Evolutionary conservation across 2,113 vertebrate genomes (phyloP).

Genomic region (Phyllostomus hastatus): DNA sequence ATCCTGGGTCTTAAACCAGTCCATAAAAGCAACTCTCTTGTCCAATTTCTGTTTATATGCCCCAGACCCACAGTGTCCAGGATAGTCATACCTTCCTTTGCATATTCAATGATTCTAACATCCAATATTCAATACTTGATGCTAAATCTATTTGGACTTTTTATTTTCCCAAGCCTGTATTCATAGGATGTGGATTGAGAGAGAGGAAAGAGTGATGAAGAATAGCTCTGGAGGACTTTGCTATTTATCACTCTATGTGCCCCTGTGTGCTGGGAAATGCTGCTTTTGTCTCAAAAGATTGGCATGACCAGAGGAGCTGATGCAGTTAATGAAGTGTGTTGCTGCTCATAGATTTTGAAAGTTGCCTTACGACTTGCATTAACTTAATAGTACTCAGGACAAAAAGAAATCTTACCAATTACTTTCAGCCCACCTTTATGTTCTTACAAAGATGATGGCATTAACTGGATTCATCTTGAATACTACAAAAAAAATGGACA

Average conservation of each 20-base stretch:
- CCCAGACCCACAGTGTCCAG: background rate
- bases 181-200: background rate
- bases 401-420: constrained; percentile 16
- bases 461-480: constrained; percentile 54
- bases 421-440: constrained; percentile 12
- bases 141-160: background rate
- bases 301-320: background rate
- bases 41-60: background rate
- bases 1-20: background rate
- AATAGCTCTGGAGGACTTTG: background rate
- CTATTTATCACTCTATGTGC: background rate
- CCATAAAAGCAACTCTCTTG: background rate
- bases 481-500: constrained; percentile 41
- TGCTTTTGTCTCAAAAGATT: background rate
- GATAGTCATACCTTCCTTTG: background rate
- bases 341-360: background rate
- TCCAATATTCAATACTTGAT: background rate
- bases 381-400: background rate
- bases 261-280: background rate
- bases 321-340: background rate
- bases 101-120: background rate
- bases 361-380: background rate
- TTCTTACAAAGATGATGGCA: constrained; percentile 15
- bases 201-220: background rate
- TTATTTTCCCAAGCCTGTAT: background rate